These are phyloP conservation scores for Ataeniobius toweri DNA, from an alignment of 2,797 vertebrate species.

Conservation along the genomic window DNA sequence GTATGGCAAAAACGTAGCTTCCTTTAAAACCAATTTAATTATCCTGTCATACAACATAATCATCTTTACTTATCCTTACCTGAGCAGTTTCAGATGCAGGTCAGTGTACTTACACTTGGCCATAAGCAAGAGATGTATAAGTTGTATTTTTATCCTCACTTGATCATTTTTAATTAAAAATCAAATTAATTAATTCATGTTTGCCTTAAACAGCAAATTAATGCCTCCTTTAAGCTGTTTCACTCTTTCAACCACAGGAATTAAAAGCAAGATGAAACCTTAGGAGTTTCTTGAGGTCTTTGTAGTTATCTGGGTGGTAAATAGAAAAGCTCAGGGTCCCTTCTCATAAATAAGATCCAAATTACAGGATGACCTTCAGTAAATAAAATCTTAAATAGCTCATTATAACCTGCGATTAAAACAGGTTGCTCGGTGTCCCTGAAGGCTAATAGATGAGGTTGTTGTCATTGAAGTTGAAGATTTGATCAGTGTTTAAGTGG, in stretches of 20 bases:
- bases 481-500: conserved; percentile 68
- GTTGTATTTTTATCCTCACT: conserved; percentile 21
- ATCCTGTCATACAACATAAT: neutral
- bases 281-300: conserved; percentile 37
- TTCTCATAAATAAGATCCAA: conserved; percentile 66
- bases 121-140: neutral
- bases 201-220: conserved; percentile 19
- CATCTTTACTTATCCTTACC: conserved; percentile 13
- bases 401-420: conserved; percentile 74
- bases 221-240: conserved; percentile 26
- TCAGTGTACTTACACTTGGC: conserved; percentile 1
- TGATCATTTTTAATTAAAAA: conserved; percentile 27
- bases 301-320: conserved; percentile 62
- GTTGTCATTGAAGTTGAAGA: conserved; percentile 64
- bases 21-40: conserved; percentile 22
- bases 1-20: neutral
- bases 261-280: conserved; percentile 24
- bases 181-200: conserved; percentile 17
- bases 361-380: conserved; percentile 70
- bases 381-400: conserved; percentile 76
- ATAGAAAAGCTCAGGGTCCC: conserved; percentile 51
- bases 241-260: neutral
- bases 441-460: conserved; percentile 60
- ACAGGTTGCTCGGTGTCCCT: conserved; percentile 51
- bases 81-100: neutral